These are phyloP conservation scores for Lamprotornis superbus DNA, from an alignment of 2,113 vertebrate genomes.

Conservation along the genomic window DNA sequence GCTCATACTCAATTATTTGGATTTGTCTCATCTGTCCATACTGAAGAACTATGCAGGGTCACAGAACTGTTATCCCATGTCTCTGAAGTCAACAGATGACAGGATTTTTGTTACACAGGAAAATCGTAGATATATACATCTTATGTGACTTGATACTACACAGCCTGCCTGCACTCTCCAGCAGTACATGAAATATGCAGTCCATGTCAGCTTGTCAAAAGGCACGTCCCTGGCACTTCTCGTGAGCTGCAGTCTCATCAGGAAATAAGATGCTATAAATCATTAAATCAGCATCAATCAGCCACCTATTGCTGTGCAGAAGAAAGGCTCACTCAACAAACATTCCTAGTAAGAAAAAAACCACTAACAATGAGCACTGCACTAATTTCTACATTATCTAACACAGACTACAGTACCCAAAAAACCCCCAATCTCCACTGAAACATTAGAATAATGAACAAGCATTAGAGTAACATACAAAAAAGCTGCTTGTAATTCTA, in stretches of 20 bases:
- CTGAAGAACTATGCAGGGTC: neutral
- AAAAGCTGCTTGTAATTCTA: neutral
- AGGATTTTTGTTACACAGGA: neutral
- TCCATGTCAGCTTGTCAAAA: neutral
- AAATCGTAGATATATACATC: neutral
- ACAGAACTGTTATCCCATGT: neutral
- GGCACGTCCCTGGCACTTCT: neutral
- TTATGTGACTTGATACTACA: neutral
- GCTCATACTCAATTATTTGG: neutral
- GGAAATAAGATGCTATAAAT: neutral
- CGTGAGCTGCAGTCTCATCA: neutral
- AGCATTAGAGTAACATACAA: neutral
- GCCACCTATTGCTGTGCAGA: neutral
- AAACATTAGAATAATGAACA: neutral
- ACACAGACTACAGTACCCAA: neutral
- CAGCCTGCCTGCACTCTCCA: neutral
- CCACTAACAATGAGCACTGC: neutral
- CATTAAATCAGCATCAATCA: conserved; percentile 5
- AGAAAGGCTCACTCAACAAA: neutral
- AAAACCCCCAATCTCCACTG: neutral
- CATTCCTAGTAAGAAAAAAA: neutral
- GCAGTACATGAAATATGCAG: conserved; percentile 27
- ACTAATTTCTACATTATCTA: neutral
- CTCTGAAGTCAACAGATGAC: neutral
- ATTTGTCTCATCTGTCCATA: conserved; percentile 12